Conservation (phyloP, 2,888 invertebrate genomes). For the Hirtodrosophila duncani region DNA sequence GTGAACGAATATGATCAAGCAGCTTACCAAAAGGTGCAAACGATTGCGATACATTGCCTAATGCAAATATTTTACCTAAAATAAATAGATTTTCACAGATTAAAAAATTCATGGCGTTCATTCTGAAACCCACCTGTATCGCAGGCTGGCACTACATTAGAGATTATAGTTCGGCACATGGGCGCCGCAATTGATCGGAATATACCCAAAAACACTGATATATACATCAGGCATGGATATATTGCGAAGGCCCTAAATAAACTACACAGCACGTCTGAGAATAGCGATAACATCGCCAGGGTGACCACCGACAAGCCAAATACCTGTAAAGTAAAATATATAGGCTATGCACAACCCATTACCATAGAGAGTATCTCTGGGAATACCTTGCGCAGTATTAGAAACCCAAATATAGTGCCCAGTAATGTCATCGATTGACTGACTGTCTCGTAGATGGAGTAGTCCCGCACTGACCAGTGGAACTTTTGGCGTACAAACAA, state of each 20-base stretch:
- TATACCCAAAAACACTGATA: conserved; percentile 61
- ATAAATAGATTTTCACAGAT: neutral
- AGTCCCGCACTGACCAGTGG: conserved; percentile 83
- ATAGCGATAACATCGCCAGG: conserved; percentile 65
- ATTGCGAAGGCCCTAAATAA: conserved; percentile 67
- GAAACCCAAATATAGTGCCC: conserved; percentile 82
- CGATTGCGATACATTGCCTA: conserved; percentile 83
- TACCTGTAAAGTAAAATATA: conserved; percentile 44
- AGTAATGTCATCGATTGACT: conserved; percentile 80
- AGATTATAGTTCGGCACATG: conserved; percentile 76
- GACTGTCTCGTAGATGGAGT: conserved; percentile 81
- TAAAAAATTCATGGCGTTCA: neutral
- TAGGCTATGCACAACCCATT: too few species aligned
- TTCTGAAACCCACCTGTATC: conserved; percentile 74
- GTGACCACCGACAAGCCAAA: conserved; percentile 71
- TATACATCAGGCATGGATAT: conserved; percentile 73
- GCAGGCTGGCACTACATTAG: conserved; percentile 74
- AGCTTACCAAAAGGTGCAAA: conserved; percentile 79
- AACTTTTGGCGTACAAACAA: conserved; percentile 83
- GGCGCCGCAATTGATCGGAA: conserved; percentile 72
- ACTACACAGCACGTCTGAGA: conserved; percentile 64
- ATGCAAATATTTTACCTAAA: conserved; percentile 84
- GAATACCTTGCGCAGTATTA: conserved; percentile 79
- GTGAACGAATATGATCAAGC: neutral
- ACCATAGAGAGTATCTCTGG: neutral